These are phyloP conservation scores for Panurus biarmicus DNA, from an alignment of 2,113 vertebrate genomes.

Conservation along the genomic window DNA sequence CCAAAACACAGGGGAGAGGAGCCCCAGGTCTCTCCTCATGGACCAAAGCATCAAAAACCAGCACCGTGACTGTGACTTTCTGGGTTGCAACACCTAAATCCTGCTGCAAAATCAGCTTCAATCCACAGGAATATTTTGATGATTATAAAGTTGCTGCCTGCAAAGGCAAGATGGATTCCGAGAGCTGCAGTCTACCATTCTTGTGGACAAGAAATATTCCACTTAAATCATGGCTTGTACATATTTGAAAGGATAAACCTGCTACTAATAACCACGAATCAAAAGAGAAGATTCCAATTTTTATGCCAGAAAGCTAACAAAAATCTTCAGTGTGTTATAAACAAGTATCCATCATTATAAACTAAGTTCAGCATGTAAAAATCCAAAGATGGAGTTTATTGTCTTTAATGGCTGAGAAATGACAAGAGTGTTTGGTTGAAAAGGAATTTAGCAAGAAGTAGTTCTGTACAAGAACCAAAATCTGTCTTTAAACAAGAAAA, in stretches of 20 bases:
- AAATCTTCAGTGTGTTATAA: constrained; percentile 52
- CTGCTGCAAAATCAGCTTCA: background rate
- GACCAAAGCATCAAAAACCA: background rate
- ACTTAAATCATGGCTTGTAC: constrained; percentile 3
- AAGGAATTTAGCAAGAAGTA: constrained; percentile 48
- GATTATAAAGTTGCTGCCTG: background rate
- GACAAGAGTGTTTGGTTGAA: constrained; percentile 52
- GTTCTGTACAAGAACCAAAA: constrained; percentile 29
- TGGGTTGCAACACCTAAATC: background rate
- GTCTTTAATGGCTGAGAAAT: constrained; percentile 47
- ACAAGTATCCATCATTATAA: constrained; percentile 48
- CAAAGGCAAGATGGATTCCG: background rate
- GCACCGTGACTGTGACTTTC: background rate
- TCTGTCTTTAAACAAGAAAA: constrained; percentile 13
- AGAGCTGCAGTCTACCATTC: background rate
- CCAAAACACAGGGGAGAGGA: background rate
- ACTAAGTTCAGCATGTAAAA: constrained; percentile 36
- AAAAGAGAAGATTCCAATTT: constrained; percentile 27
- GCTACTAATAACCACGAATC: constrained; percentile 21
- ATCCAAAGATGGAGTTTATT: constrained; percentile 56
- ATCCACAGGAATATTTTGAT: background rate
- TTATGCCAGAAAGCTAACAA: constrained; percentile 41
- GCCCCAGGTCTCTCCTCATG: background rate
- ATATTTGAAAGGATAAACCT: constrained; percentile 39
- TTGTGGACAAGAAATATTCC: background rate